Conservation (phyloP, 2,888 invertebrate genomes). For the Calliphora vomitoria region DNA sequence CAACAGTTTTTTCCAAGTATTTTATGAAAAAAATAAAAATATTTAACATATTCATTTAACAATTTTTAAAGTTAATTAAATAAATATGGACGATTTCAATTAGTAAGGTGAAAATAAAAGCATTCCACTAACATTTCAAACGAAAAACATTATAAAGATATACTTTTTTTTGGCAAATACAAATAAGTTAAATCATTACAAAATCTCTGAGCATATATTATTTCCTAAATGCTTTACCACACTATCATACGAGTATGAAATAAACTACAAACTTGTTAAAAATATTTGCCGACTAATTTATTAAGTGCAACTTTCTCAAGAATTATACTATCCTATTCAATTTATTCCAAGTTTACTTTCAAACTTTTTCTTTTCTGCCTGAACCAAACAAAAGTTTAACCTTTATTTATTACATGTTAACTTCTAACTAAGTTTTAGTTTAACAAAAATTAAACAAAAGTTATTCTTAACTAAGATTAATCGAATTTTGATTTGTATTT, state of each 20-base stretch:
- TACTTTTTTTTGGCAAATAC: too few relatives aligned
- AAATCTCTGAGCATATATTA: too few relatives aligned
- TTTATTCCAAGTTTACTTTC: background rate
- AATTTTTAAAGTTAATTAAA: too few relatives aligned
- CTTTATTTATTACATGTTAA: background rate
- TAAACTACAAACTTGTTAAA: background rate
- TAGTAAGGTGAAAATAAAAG: too few relatives aligned
- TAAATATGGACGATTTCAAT: too few relatives aligned
- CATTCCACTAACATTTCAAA: too few relatives aligned
- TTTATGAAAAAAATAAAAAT: too few relatives aligned
- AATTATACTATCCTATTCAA: background rate
- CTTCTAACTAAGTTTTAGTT: background rate
- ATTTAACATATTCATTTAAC: too few relatives aligned
- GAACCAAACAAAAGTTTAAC: background rate
- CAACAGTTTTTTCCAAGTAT: too few relatives aligned
- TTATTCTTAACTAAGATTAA: constrained; percentile 27
- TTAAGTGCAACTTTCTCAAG: background rate
- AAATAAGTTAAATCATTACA: too few relatives aligned
- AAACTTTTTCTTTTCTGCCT: background rate
- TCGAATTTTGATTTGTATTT: background rate
- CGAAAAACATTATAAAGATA: too few relatives aligned
- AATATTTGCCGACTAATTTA: background rate
- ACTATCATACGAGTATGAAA: background rate
- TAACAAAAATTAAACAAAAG: background rate
- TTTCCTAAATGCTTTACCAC: background rate